Evolutionary conservation across 2,113 vertebrate genomes (phyloP).

Genomic region (Aldabrachelys gigantea): DNA sequence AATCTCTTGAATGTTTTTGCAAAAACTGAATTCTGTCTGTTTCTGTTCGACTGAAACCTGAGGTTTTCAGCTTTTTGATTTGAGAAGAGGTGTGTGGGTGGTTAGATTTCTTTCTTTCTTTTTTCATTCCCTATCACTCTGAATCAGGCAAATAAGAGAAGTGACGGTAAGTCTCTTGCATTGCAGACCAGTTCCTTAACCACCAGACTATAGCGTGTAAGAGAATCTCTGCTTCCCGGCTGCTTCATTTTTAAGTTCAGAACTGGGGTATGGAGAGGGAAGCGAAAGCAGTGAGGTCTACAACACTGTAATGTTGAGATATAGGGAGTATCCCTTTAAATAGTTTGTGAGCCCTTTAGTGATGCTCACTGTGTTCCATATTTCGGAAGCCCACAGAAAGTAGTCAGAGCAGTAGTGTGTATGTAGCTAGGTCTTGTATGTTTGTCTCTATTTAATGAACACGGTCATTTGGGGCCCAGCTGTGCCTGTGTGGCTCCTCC

Average conservation of each 20-base stretch:
- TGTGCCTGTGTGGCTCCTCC: not conserved
- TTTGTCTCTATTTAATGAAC: not conserved
- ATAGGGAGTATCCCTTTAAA: not conserved
- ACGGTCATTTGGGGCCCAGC: not conserved
- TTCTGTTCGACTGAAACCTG: not conserved
- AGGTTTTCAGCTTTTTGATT: not conserved
- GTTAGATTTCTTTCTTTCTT: not conserved
- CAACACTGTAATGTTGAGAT: not conserved
- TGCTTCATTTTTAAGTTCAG: not conserved
- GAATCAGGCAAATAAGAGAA: not conserved
- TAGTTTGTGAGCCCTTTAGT: not conserved
- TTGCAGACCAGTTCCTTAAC: not conserved
- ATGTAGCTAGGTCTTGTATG: not conserved
- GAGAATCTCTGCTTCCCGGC: not conserved
- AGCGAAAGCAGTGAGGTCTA: not conserved
- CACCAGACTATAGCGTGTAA: not conserved
- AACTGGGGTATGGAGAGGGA: not conserved
- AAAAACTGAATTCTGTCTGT: not conserved
- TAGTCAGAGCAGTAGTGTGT: not conserved
- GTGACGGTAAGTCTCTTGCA: not conserved
- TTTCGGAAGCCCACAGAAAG: not conserved
- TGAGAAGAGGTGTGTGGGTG: not conserved
- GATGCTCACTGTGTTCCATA: not conserved
- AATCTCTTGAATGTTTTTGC: not conserved
- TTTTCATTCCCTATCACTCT: not conserved